Conservation (phyloP, 2,113 vertebrate genomes). For the Athene noctua region DNA sequence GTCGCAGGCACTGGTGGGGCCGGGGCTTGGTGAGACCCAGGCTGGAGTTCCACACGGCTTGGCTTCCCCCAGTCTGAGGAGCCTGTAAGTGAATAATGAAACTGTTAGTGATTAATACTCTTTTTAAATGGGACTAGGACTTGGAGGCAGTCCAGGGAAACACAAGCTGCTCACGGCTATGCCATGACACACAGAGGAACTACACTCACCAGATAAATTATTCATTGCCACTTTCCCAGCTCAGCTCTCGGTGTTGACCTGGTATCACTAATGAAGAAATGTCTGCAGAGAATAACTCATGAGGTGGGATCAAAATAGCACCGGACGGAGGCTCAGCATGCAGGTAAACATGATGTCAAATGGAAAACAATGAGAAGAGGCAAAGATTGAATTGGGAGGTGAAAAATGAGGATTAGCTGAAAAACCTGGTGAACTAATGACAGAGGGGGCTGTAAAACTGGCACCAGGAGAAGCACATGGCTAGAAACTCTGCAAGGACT, state of each 20-base stretch:
- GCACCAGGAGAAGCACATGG: not conserved
- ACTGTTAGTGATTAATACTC: not conserved
- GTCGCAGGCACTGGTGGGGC: not conserved
- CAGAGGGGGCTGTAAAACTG: not conserved
- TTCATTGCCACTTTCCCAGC: not conserved
- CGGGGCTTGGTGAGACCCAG: not conserved
- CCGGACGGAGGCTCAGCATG: not conserved
- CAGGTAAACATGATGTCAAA: not conserved
- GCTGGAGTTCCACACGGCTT: not conserved
- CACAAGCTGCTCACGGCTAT: not conserved
- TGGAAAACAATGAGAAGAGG: not conserved
- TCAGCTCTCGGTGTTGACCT: not conserved
- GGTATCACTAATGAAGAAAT: not conserved
- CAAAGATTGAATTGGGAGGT: not conserved
- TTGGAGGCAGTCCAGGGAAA: slow-evolving; percentile 18
- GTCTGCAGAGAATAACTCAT: not conserved
- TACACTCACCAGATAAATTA: not conserved
- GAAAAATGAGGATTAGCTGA: not conserved
- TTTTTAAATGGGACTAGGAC: not conserved
- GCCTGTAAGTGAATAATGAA: not conserved
- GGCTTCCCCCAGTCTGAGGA: not conserved
- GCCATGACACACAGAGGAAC: not conserved
- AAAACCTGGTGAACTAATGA: not conserved
- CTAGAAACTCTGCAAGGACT: not conserved
- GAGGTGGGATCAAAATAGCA: not conserved